These are phyloP conservation scores for Petrocephalus zakoni DNA, from an alignment of 2,113 vertebrate genomes.

Conservation along the genomic window DNA sequence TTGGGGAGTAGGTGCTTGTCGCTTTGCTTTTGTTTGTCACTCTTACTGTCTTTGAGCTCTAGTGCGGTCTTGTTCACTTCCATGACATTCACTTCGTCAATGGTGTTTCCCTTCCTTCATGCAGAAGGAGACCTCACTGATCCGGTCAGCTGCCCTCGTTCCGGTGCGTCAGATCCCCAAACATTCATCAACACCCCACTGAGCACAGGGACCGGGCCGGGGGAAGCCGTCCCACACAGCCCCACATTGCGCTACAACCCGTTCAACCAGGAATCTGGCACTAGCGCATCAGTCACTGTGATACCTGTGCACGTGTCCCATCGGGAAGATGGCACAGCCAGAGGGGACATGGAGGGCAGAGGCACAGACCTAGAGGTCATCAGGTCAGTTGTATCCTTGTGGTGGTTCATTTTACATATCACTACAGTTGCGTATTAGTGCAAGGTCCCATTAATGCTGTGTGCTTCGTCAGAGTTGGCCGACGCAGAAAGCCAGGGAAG, in stretches of 20 bases:
- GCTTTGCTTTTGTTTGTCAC: constrained; percentile 1
- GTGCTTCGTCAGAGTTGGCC: constrained; percentile 68
- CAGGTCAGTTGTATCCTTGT: constrained; percentile 59
- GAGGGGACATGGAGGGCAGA: constrained; percentile 52
- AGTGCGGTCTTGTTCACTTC: neutral
- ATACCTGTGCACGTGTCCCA: constrained; percentile 71
- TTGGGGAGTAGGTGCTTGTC: constrained; percentile 29
- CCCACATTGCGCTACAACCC: constrained; percentile 82
- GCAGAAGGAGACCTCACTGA: constrained; percentile 90
- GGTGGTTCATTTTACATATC: neutral
- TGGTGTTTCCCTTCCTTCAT: neutral
- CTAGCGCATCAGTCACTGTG: constrained; percentile 69
- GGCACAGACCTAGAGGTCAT: constrained; percentile 85
- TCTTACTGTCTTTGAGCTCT: constrained; percentile 17
- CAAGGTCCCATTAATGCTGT: neutral
- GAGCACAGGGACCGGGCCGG: constrained; percentile 27
- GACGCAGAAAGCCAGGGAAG: constrained; percentile 76
- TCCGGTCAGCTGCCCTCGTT: constrained; percentile 76
- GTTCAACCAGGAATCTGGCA: constrained; percentile 76
- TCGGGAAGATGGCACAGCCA: constrained; percentile 40
- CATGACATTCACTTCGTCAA: neutral
- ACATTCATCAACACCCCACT: constrained; percentile 59
- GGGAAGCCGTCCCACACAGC: constrained; percentile 53
- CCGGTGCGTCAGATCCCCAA: constrained; percentile 68
- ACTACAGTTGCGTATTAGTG: neutral